Percentiles rank a stretch among this genome's conserved stretches.
Conservation (phyloP, 2,888 invertebrate species). For the Eumacrocentrus americanus region DNA sequence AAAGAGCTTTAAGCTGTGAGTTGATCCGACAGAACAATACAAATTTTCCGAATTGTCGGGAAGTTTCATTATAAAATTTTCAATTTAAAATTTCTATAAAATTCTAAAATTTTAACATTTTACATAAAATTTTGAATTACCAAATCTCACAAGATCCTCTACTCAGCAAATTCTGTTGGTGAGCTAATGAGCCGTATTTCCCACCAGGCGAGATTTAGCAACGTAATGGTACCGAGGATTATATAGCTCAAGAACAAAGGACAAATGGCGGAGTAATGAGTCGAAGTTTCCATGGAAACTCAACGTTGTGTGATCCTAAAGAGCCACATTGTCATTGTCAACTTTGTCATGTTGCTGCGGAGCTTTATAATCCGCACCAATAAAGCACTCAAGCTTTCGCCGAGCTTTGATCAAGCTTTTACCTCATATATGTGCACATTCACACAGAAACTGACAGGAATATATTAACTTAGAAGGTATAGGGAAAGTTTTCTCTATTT, state of each 20-base stretch:
- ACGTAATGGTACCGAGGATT: not conserved
- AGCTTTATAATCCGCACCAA: slow-evolving; percentile 34
- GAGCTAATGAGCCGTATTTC: not conserved
- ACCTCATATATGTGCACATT: slow-evolving; percentile 28
- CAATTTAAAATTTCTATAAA: too few relatives aligned
- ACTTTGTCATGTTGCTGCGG: not conserved
- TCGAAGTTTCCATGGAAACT: not conserved
- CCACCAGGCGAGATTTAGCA: not conserved
- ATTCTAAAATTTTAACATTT: too few relatives aligned
- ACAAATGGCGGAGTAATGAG: slow-evolving; percentile 1
- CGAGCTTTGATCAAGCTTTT: slow-evolving; percentile 36
- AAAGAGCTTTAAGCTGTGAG: too few relatives aligned
- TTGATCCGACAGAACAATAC: too few relatives aligned
- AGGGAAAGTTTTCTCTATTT: slow-evolving; percentile 14
- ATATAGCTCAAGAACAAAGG: not conserved
- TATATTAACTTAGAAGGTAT: too few relatives aligned
- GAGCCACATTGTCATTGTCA: not conserved
- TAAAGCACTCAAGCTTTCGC: slow-evolving; percentile 35
- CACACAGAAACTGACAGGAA: too few relatives aligned
- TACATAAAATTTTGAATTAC: too few relatives aligned
- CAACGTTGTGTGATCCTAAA: not conserved
- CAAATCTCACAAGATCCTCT: not conserved
- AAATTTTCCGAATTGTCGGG: too few relatives aligned
- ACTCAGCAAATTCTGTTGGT: not conserved
- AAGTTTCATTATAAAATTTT: too few relatives aligned